Evolutionary conservation across 1,140 invertebrate species (phyloP).

Genomic region (Cherax quadricarinatus): DNA sequence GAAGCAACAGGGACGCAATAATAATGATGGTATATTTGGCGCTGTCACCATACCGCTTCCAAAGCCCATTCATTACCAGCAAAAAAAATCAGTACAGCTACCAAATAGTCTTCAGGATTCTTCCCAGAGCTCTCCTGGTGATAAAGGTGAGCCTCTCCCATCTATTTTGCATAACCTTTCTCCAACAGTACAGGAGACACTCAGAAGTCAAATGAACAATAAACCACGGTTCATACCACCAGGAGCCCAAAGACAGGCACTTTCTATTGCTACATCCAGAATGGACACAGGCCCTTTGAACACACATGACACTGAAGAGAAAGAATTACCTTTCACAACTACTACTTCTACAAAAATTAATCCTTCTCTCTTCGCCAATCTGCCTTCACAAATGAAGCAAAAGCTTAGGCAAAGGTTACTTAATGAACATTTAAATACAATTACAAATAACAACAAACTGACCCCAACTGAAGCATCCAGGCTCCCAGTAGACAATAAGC

Average conservation of each 20-base stretch:
- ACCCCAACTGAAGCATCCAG: neutral
- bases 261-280: conserved; percentile 13
- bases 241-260: neutral
- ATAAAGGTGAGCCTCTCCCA: conserved; percentile 3
- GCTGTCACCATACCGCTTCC: conserved; percentile 39
- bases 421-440: conserved; percentile 1
- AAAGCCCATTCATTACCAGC: conserved; percentile 43
- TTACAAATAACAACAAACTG: neutral
- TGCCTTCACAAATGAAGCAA: conserved; percentile 4
- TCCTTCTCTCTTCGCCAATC: neutral
- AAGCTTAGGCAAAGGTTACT: conserved; percentile 12
- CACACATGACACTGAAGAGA: neutral
- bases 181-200: conserved; percentile 27
- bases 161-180: conserved; percentile 23
- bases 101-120: neutral
- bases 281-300: conserved; percentile 30
- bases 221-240: conserved; percentile 20
- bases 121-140: neutral
- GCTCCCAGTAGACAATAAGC: neutral
- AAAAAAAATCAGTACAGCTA: neutral
- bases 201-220: conserved; percentile 25
- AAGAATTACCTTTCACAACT: neutral
- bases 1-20: neutral
- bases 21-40: neutral
- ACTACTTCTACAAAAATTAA: neutral